Evolutionary conservation across 2,797 vertebrate species (phyloP), one percentile per base, ranked within the genome.

Genomic region (Labroides dimidiatus): DNA sequence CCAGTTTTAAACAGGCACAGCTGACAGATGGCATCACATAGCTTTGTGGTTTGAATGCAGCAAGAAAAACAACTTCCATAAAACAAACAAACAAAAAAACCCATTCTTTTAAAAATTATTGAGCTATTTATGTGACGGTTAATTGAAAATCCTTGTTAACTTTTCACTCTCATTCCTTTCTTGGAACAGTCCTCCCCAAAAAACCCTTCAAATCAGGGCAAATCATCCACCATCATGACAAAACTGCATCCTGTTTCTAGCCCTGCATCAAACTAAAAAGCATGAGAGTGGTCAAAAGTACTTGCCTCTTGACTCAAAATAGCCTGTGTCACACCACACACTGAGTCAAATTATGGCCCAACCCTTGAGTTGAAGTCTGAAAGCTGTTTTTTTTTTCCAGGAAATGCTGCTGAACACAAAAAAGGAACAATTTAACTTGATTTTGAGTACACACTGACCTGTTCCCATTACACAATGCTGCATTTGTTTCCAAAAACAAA

Each of bases 141-240:
- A 44, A 19, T 19, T 9, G 55, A 65, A 52, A 7, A 27, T 11
- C 15, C 42, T 58, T 20, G 62, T 74, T 49, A 61, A 47, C 6
- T 12, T 23, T 45, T 43, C 53, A 19, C 33, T 55, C 33, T 41
- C 21, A 2, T 20, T 55, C 49, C 37, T 45, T 61, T 59, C 59
- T 53, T 56, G 17, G 21, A 77, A 65, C 30, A 56, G 24, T 87
- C 43, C 57, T 6, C 24, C 3, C 3, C 24, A 27, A 75, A 20
- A 84, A 81, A 49, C 77, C 69, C 60, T 71, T 57, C 67, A 83
- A n/a, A 80, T 73, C 71, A 73, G 63, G 71, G 24, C 53, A 58
- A 72, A 74, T 65, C 57, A 60, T 60, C 59, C 17, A 16, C 47
- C 71, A 39, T 73, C 17, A 81, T 61, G 3, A 44, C 43, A 42